Percentiles rank a stretch among this genome's conserved stretches.
phyloP scores from a whole-genome alignment of 2,888 invertebrate species.

The Himalopsyche kuldschensis region DNA sequence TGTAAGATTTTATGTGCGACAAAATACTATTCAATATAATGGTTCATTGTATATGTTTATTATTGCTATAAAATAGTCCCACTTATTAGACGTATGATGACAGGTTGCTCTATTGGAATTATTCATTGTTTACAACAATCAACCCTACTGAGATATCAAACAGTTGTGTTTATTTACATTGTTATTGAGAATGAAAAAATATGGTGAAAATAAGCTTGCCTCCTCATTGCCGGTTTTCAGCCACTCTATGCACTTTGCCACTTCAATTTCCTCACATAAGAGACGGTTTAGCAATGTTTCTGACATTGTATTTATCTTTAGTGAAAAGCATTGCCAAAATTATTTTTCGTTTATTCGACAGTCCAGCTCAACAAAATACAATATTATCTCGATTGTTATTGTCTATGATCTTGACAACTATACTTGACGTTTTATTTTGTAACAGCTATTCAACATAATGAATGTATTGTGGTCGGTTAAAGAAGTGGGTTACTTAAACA shows the following conservation, averaged over 20 bases:
- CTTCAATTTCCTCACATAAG: constrained; percentile 51
- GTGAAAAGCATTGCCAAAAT: background rate
- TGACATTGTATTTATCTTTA: constrained; percentile 48
- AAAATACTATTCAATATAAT: too few species aligned
- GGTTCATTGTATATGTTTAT: too few species aligned
- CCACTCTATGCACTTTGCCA: constrained; percentile 53
- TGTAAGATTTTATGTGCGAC: too few species aligned
- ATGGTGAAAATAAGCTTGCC: constrained; percentile 49
- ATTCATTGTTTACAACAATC: constrained; percentile 33
- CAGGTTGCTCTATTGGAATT: too few species aligned
- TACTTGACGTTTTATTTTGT: too few species aligned
- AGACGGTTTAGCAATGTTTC: constrained; percentile 56
- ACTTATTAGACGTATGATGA: too few species aligned
- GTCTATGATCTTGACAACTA: too few species aligned
- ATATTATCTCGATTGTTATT: background rate
- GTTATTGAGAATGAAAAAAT: constrained; percentile 28
- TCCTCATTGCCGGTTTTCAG: constrained; percentile 50
- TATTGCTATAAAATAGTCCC: too few species aligned
- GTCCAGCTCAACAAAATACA: background rate
- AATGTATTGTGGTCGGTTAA: too few species aligned
- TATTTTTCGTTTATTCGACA: background rate
- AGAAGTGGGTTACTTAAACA: too few species aligned
- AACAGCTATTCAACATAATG: too few species aligned
- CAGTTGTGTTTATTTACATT: background rate
- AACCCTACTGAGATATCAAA: background rate